Evolutionary conservation across 2,113 vertebrate genomes (phyloP), one percentile per base, ranked within the genome.

Genomic region (Balaeniceps rex): DNA sequence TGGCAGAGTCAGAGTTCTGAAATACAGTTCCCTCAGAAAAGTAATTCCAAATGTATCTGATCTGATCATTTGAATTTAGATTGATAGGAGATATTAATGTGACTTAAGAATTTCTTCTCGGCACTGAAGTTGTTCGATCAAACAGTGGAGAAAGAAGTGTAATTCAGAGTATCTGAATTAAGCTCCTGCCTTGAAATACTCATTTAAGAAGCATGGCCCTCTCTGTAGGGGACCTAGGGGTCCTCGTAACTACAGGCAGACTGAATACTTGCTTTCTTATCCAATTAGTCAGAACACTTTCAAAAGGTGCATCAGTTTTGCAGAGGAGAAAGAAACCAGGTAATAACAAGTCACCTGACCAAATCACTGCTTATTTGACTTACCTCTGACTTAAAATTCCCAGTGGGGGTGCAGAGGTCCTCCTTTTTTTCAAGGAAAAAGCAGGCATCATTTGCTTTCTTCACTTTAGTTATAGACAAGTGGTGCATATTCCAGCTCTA

Each of bases 331-430:
- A 29, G 28, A 63, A 86, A 31, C 10, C 7, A 33, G 68, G 15
- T 31, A 29, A 18, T n/a, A 33, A 34, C 12, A 13, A 23, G 34
- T 55, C 26, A 51, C 21, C 18, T 12, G 6, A 49, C 6, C 55
- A 66, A 36, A 74, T 3, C 13, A 10, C 42, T 55, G n/a, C 61
- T 49, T 51, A 4, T 74, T 75, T 74, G 42, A 14, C 13, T 68
- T 4, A 28, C 14, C 25, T n/a, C 29, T 94, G 46, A 10, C 34
- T 77, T 69, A 23, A 71, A 70, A 71, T 81, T 81, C 38, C 60
- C 2, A 1, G 28, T 2, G 1, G 15, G 14, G 21, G 5, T n/a
- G 17, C 4, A 2, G 8, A 54, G 4, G 3, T 28, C 64, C 29
- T 86, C 57, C 17, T 60, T 24, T 42, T 58, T 47, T 63, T 31